phyloP scores from a whole-genome alignment of 2,797 vertebrate genomes.

The Rhinogobio ventralis region DNA sequence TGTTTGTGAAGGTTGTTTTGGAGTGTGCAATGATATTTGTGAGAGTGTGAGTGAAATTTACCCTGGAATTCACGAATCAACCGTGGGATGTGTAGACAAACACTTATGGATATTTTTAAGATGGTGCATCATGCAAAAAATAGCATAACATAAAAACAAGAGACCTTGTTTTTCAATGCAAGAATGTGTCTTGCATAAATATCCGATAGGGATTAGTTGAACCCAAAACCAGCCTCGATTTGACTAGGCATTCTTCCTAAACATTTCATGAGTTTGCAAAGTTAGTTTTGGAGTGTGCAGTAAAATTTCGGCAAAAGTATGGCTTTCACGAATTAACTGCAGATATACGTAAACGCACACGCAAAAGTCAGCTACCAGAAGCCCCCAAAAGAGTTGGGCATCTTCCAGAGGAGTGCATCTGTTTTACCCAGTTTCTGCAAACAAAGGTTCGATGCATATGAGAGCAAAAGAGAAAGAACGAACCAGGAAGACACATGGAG shows the following conservation, averaged over 20 bases:
- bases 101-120: background rate
- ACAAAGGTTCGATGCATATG: background rate
- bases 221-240: background rate
- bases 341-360: background rate
- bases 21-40: too few species aligned
- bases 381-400: slow-evolving; percentile 76
- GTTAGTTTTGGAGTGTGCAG: background rate
- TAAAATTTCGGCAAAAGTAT: background rate
- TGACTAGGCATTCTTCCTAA: background rate
- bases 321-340: background rate
- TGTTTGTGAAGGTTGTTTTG: background rate
- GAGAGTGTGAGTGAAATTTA: background rate
- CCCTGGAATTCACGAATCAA: background rate
- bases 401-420: slow-evolving; percentile 78
- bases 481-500: slow-evolving; percentile 18
- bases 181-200: background rate
- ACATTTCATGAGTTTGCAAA: background rate
- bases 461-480: background rate
- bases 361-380: slow-evolving; percentile 57
- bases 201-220: background rate
- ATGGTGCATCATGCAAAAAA: background rate
- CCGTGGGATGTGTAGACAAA: background rate
- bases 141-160: background rate
- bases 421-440: slow-evolving; percentile 79
- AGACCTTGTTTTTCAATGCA: background rate